Conservation (phyloP, 2,113 vertebrate genomes). For the Leptocoma aspasia region DNA sequence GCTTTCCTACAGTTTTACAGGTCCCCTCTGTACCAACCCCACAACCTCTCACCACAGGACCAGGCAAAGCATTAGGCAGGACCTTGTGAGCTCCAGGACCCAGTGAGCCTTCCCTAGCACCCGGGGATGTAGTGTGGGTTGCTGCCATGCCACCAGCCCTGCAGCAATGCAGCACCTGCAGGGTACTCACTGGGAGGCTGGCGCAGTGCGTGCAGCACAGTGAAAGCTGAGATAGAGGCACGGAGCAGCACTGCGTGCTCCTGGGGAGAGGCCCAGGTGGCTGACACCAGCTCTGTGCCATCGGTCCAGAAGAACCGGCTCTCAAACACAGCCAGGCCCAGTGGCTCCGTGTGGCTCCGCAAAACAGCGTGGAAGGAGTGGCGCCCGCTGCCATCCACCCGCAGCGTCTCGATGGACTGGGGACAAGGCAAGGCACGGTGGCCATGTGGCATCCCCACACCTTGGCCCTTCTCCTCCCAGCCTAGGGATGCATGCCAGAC, state of each 20-base stretch:
- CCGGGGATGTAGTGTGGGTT: background rate
- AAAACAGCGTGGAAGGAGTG: conserved; percentile 74
- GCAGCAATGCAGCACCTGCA: background rate
- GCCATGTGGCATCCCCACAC: background rate
- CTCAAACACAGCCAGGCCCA: conserved; percentile 79
- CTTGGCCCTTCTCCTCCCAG: background rate
- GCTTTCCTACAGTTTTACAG: background rate
- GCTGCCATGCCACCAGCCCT: background rate
- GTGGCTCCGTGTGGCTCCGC: conserved; percentile 28
- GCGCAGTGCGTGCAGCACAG: conserved; percentile 74
- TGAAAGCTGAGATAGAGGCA: conserved; percentile 61
- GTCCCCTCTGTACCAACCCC: background rate
- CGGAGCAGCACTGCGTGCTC: conserved; percentile 67
- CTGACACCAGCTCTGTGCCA: conserved; percentile 67
- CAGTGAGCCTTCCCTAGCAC: background rate
- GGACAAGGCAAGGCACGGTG: background rate
- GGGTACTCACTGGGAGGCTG: conserved; percentile 76
- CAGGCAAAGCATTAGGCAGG: background rate
- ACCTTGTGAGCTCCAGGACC: background rate
- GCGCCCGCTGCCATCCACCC: conserved; percentile 76
- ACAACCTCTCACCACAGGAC: rapidly evolving
- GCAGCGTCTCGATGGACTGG: conserved; percentile 86
- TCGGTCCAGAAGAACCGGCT: conserved; percentile 83
- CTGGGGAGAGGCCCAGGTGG: conserved; percentile 42
- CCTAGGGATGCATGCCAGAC: background rate